Evolutionary conservation across 2,797 vertebrate species (phyloP).

Genomic region (Salarias fasciatus): DNA sequence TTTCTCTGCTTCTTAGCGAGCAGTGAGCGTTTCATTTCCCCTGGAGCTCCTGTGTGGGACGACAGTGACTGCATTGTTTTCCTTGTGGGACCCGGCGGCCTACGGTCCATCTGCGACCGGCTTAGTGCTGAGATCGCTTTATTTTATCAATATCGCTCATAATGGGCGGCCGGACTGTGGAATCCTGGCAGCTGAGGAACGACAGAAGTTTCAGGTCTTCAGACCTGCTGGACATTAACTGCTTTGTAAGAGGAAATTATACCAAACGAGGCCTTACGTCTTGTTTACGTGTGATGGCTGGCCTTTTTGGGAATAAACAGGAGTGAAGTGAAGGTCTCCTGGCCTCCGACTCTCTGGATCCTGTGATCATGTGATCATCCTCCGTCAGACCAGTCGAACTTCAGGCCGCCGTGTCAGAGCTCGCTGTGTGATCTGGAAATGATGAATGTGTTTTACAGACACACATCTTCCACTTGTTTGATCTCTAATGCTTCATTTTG

Average conservation of each 20-base stretch:
- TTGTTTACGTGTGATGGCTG: too few species aligned
- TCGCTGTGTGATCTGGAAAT: too few species aligned
- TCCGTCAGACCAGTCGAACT: too few species aligned
- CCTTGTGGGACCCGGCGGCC: conserved; percentile 52
- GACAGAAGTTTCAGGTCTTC: neutral
- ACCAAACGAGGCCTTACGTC: too few species aligned
- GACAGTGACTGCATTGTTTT: conserved; percentile 57
- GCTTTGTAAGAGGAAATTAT: neutral
- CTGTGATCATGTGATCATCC: too few species aligned
- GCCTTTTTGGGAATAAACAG: too few species aligned
- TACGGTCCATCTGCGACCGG: conserved; percentile 54
- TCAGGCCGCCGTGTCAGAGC: too few species aligned
- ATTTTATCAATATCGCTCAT: conserved; percentile 31
- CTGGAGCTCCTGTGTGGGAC: conserved; percentile 49
- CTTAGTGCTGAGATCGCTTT: conserved; percentile 34
- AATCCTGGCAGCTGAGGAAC: conserved; percentile 3
- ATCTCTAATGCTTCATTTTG: too few species aligned
- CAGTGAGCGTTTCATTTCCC: conserved; percentile 62
- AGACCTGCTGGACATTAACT: neutral
- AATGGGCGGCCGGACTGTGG: conserved; percentile 1
- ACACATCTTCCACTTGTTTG: too few species aligned
- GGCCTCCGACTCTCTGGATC: too few species aligned
- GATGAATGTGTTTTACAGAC: too few species aligned
- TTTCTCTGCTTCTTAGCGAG: conserved; percentile 39
- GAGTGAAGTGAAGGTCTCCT: too few species aligned